A percentile compares a stretch with the other conserved stretches of the same genome.
Conservation (phyloP, 2,888 invertebrate species). For the Nipponacmea schrenckii region DNA sequence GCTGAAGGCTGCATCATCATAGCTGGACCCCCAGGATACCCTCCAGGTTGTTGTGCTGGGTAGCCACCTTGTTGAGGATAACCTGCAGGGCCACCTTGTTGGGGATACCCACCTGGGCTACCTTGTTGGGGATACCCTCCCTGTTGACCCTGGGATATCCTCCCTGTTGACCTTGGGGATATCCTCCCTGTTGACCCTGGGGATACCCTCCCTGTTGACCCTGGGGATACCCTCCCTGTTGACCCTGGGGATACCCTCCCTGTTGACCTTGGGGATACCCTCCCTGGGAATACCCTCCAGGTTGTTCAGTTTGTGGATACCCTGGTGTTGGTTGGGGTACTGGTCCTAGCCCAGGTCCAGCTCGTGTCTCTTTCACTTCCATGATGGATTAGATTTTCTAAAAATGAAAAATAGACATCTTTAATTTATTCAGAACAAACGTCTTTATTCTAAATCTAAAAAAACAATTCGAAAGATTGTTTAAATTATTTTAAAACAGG, state of each 20-base stretch:
- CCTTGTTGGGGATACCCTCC: background rate
- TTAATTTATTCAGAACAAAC: too few relatives aligned
- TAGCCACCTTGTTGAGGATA: slow-evolving; percentile 10
- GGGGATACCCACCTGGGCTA: background rate
- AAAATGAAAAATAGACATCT: background rate
- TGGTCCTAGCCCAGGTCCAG: background rate
- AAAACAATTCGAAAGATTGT: too few relatives aligned
- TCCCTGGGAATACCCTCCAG: background rate
- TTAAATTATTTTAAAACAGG: too few relatives aligned
- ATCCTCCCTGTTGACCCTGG: background rate
- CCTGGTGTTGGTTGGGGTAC: background rate
- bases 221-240: background rate
- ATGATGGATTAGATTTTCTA: background rate
- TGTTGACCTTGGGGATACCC: background rate
- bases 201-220: background rate
- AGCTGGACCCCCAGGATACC: slow-evolving; percentile 13
- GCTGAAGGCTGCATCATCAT: slow-evolving; percentile 21
- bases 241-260: background rate
- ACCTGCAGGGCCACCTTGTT: slow-evolving; percentile 5
- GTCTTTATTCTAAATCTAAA: too few relatives aligned
- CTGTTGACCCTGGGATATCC: background rate
- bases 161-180: background rate
- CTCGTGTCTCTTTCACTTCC: background rate
- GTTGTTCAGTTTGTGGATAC: background rate
- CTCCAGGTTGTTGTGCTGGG: slow-evolving; percentile 7